Evolutionary conservation across 2,113 vertebrate genomes (phyloP), one percentile per base, ranked within the genome.

Genomic region (Ahaetulla prasina): DNA sequence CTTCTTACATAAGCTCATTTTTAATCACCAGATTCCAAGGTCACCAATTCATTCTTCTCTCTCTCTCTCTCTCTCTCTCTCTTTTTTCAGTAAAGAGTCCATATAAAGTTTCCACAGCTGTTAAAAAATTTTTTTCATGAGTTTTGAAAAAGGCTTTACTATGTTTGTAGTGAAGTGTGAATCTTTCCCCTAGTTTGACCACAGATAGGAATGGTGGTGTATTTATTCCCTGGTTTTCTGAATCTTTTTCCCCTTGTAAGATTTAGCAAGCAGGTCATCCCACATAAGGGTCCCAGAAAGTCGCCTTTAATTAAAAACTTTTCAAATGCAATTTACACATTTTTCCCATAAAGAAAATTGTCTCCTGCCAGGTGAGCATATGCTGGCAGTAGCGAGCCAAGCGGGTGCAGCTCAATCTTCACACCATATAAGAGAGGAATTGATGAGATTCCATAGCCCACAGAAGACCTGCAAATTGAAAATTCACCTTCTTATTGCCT

Each of bases 381-480:
- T 94, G 90, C 91, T 0, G 0, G 94, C 92, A 45, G 89, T 8
- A 0, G 54, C 1, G 5, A 86, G 54, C 2, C 0, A 55, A 0
- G 2, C 23, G 84, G 86, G 68, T 7, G 84, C 91, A 95, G 92
- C 86, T 0, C 0, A 94, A 88, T 92, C 90, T 95, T 96, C 0
- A 0, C 3, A 0, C 89, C n/a, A 1, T 30, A 45, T 0, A 2
- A 93, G 95, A 93, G 86, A 95, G 92, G 92, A 90, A 94, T 92
- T 95, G 94, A 97, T 95, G 92, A 96, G 92, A 95, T 95, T 96
- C 93, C 92, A 49, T 85, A 94, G 84, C 63, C 89, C 92, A 88
- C 35, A n/a, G 88, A 94, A 96, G 92, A 96, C 88, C 92, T 96
- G 96, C 63, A 96, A 96, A 96, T 96, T 97, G 96, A 96, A 96